These are phyloP conservation scores for Drosophila silvestris DNA, from an alignment of 2,888 invertebrate genomes.

Conservation along the genomic window DNA sequence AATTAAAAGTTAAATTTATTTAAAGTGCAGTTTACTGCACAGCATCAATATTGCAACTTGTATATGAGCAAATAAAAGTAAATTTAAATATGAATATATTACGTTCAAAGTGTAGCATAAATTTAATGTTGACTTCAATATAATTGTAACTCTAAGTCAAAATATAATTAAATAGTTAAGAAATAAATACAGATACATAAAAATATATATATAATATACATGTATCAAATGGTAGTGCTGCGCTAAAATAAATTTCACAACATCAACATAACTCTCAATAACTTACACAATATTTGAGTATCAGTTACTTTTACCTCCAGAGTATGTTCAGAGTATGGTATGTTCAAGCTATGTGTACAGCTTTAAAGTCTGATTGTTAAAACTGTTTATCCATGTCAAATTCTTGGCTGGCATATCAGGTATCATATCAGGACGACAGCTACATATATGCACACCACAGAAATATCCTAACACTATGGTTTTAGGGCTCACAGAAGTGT, in stretches of 20 bases:
- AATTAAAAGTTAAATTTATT: neutral
- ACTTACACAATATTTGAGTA: neutral
- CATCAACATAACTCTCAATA: neutral
- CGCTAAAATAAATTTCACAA: neutral
- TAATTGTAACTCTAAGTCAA: neutral
- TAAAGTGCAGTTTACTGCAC: neutral
- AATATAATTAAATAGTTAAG: neutral
- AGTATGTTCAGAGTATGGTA: neutral
- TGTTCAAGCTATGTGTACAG: neutral
- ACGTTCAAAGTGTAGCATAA: neutral
- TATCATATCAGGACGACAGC: conserved; percentile 38
- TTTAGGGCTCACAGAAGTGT: conserved; percentile 45
- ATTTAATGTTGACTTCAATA: neutral
- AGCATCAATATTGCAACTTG: neutral
- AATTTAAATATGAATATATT: neutral
- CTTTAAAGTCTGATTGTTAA: conserved; percentile 7
- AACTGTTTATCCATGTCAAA: conserved; percentile 41
- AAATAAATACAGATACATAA: neutral
- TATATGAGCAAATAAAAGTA: neutral
- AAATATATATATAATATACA: too few relatives aligned
- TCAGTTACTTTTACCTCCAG: neutral
- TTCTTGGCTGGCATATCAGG: conserved; percentile 27
- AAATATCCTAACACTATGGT: neutral
- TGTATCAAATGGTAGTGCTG: too few relatives aligned
- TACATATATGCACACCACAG: conserved; percentile 22